Base-by-base conservation (phyloP, 1,140 invertebrate genomes). In the Cydia pomonella region DNA sequence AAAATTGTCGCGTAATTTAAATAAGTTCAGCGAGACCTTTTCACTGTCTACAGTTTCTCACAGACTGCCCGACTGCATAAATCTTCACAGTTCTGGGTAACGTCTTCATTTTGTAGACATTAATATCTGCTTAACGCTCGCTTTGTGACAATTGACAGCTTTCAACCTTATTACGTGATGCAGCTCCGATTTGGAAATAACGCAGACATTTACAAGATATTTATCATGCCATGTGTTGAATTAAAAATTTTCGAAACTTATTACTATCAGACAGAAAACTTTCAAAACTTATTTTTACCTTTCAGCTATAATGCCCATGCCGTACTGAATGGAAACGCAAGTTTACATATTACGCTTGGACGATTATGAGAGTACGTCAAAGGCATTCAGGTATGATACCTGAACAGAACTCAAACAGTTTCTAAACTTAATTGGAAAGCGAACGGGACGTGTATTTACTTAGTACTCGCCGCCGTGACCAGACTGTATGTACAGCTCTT, bases 1-100 rank as follows among this genome's bases (percentile, higher is more conserved):
- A 91, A 88, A 90, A 91, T 91, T 89, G 87, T 89, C 86, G 88
- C 84, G 80, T 88, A 87, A 87, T 89, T 92, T 90, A 88, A 91
- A 92, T 91, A 91, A 91, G 86, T 90, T 90, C 82, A 82, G 84
- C 82, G 79, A 82, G 84, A 84, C 82, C 79, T 82, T 82, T 62
- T 79, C 82, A 84, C 86, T 89, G 82, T 89, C 82, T 86, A 84
- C 76, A 76, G 80, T 82, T 85, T 83, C 72, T 82, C 75, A 74
- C 76, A 78, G 84, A 85, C 77, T 73, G 78, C 74, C 79, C 82
- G 74, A 82, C 82, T 87, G 81, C 84, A 84, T 89, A 87, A 89
- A 87, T 86, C 82, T 87, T 81, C 64, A 73, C 75, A 77, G 47
- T 44, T 76, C 77, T 75, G 18, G 16, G 78, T 75, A 79, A 75